Conservation (phyloP, 2,888 invertebrate species). For the Glyphotaelius pellucidus region DNA sequence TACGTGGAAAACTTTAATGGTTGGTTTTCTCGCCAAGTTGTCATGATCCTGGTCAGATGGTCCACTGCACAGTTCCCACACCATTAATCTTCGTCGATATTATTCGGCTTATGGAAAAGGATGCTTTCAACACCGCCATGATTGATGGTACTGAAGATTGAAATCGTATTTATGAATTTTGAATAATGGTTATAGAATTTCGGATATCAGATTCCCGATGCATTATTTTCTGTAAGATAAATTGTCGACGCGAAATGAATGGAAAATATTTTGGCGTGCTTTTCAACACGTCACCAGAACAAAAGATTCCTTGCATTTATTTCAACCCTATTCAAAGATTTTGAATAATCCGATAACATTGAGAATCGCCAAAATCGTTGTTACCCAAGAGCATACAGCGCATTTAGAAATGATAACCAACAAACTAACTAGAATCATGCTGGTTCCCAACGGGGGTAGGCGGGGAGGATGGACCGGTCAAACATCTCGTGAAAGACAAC, state of each 20-base stretch:
- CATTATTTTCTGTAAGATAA: not conserved
- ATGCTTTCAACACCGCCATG: not conserved
- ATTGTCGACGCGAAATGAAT: not conserved
- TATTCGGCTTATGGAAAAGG: conserved; percentile 13
- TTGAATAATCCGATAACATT: too few species aligned
- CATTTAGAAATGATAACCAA: too few species aligned
- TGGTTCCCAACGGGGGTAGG: too few species aligned
- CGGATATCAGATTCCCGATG: not conserved
- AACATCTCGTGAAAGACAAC: too few species aligned
- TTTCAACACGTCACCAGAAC: not conserved
- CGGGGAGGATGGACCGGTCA: too few species aligned
- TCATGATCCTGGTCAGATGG: not conserved
- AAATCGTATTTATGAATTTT: conserved; percentile 2
- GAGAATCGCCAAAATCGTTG: too few species aligned
- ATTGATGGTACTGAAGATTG: not conserved
- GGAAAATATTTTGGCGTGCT: not conserved
- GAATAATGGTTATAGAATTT: not conserved
- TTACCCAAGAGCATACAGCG: too few species aligned
- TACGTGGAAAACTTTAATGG: not conserved
- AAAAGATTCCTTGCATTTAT: too few species aligned
- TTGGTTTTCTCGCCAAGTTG: not conserved
- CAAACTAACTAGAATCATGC: too few species aligned
- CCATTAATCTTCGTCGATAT: conserved; percentile 38
- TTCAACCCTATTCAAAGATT: too few species aligned
- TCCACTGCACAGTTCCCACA: not conserved